phyloP scores from a whole-genome alignment of 2,797 vertebrate species.

The Pseudomugil gertrudae region DNA sequence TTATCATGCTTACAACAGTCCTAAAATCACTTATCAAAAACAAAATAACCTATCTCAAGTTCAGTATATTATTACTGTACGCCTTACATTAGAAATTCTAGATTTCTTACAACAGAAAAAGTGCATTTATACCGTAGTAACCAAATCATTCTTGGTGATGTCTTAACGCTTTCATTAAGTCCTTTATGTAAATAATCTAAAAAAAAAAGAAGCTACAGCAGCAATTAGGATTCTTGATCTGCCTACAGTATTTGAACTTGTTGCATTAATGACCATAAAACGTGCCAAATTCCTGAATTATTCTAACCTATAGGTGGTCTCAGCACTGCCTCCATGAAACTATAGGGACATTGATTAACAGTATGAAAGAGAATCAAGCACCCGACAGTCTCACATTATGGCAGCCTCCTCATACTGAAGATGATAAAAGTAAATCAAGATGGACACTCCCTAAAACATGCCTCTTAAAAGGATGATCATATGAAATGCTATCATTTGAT shows the following conservation, averaged over 20 bases:
- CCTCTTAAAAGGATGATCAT: slow-evolving; percentile 61
- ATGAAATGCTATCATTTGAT: slow-evolving; percentile 63
- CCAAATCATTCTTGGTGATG: slow-evolving; percentile 66
- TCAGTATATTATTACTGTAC: slow-evolving; percentile 65
- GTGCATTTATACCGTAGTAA: slow-evolving; percentile 78
- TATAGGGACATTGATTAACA: slow-evolving; percentile 40
- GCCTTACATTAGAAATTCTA: slow-evolving; percentile 69
- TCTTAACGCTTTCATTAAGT: slow-evolving; percentile 56
- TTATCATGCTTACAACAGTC: slow-evolving; percentile 67
- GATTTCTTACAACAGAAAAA: slow-evolving; percentile 75
- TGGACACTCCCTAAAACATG: slow-evolving; percentile 65
- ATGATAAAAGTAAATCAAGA: slow-evolving; percentile 31
- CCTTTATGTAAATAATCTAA: slow-evolving; percentile 62
- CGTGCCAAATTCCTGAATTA: slow-evolving; percentile 30
- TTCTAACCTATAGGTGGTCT: slow-evolving; percentile 43
- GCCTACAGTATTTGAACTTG: slow-evolving; percentile 68
- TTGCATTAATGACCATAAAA: slow-evolving; percentile 39
- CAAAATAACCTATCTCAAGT: slow-evolving; percentile 57
- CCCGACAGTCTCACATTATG: slow-evolving; percentile 48
- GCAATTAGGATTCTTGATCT: slow-evolving; percentile 66
- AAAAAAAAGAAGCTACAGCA: slow-evolving; percentile 69
- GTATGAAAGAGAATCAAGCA: slow-evolving; percentile 36
- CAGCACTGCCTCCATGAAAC: slow-evolving; percentile 30
- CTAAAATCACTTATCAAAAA: slow-evolving; percentile 72
- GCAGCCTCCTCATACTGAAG: slow-evolving; percentile 46